A percentile compares a stretch with the other conserved stretches of the same genome.
Evolutionary conservation across 1,140 invertebrate genomes (phyloP).

Genomic region (Drosophila arawakana): DNA sequence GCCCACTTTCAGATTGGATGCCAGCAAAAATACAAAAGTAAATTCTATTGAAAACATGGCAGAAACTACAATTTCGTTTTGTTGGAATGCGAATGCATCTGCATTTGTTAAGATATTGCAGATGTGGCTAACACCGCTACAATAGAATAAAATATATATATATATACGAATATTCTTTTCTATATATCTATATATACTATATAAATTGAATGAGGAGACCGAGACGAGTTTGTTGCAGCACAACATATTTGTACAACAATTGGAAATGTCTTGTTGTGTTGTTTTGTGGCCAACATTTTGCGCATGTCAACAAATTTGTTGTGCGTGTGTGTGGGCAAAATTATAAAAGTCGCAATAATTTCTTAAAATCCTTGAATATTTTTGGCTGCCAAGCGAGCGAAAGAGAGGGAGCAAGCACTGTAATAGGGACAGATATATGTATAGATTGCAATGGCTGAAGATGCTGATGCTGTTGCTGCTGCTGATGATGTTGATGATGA

Average conservation of each 20-base stretch:
- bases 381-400: slow-evolving; percentile 35
- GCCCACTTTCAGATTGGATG: slow-evolving; percentile 52
- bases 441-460: slow-evolving; percentile 27
- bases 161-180: neutral
- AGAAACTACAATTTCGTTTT: slow-evolving; percentile 34
- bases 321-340: slow-evolving; percentile 43
- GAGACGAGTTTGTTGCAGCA: slow-evolving; percentile 56
- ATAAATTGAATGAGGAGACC: neutral
- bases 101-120: slow-evolving; percentile 65
- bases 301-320: slow-evolving; percentile 76
- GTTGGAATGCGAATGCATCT: slow-evolving; percentile 26
- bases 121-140: slow-evolving; percentile 48
- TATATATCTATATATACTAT: neutral
- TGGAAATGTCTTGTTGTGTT: slow-evolving; percentile 60
- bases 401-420: neutral
- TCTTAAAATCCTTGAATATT: slow-evolving; percentile 77
- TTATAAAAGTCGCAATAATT: slow-evolving; percentile 81
- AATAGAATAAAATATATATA: slow-evolving; percentile 46
- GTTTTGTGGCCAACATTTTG: slow-evolving; percentile 56
- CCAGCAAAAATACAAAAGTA: slow-evolving; percentile 43
- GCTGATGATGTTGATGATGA: slow-evolving; percentile 24
- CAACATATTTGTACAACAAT: slow-evolving; percentile 69
- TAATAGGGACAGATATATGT: slow-evolving; percentile 26
- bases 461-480: slow-evolving; percentile 23
- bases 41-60: slow-evolving; percentile 55